Evolutionary conservation across 2,113 vertebrate species (phyloP), one percentile per base, ranked within the genome.

Genomic region (Mesoclemmys tuberculata): DNA sequence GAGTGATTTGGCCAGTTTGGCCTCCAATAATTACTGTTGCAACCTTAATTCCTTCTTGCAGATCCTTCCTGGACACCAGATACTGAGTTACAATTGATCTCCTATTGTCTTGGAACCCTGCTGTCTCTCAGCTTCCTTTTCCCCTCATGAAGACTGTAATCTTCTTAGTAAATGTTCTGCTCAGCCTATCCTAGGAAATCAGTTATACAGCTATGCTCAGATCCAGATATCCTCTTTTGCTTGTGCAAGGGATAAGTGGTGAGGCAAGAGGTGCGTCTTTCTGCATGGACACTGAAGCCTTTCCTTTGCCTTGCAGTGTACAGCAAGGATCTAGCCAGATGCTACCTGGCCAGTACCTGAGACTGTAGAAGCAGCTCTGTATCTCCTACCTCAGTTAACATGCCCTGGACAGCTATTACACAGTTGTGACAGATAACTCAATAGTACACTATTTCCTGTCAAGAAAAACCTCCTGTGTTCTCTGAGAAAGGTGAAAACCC

Each of bases 231-330:
- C 3, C 31, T 61, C 29, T 1, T 82, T 93, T 88, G 87, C 8
- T 24, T 0, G 0, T 41, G 4, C 18, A 44, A 82, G 1, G 1
- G 4, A 41, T 71, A 68, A 77, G 82, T 58, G 52, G 10, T 13
- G 81, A 86, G 44, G 4, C 49, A 38, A 1, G 0, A 41, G 4
- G 46, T 86, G 3, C 44, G 4, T 77, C 8, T 1, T 61, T 46
- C 19, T 91, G 58, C 58, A 61, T 31, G 31, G 58, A 6, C 31
- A 61, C 31, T 61, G 11, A 61, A 31, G 12, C 29, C 58, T 61
- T 61, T 61, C 29, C 58, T 14, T 61, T 13, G 1, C 6, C 13
- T 3, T 6, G 12, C 58, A 31, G 31, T 35, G 13, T 10, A 12
- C 21, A 24, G 54, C 54, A 55, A 55, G 22, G 24, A 27, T 61